Conservation (phyloP, 2,113 vertebrate genomes). For the Ranitomeya variabilis region DNA sequence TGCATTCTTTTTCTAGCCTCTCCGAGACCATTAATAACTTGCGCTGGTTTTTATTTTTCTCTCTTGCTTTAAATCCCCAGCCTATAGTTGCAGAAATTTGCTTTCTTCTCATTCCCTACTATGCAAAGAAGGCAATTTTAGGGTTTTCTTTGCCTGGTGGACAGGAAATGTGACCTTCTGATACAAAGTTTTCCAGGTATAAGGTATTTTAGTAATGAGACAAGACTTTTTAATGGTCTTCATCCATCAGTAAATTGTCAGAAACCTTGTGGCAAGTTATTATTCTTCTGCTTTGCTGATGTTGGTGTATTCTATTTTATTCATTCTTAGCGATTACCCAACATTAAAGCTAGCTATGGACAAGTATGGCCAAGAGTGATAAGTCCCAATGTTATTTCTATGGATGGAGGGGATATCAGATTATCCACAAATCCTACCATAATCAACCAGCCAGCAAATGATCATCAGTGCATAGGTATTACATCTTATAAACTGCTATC, state of each 20-base stretch:
- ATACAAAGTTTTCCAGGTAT: too few relatives aligned
- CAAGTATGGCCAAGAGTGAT: too few relatives aligned
- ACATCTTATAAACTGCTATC: too few relatives aligned
- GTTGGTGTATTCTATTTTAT: too few relatives aligned
- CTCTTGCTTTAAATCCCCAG: too few relatives aligned
- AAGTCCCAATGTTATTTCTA: not conserved
- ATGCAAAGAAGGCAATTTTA: conserved; percentile 4
- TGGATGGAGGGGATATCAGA: not conserved
- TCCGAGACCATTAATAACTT: not conserved
- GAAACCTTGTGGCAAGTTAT: not conserved
- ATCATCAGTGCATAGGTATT: too few relatives aligned
- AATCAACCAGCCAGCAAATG: not conserved
- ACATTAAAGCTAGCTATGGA: too few relatives aligned
- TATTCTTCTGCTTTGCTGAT: too few relatives aligned
- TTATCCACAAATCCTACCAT: not conserved
- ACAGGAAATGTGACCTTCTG: not conserved
- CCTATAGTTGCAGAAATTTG: not conserved
- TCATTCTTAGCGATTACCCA: too few relatives aligned
- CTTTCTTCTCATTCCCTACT: not conserved
- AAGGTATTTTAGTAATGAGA: too few relatives aligned
- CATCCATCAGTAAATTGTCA: not conserved
- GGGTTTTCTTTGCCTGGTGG: not conserved
- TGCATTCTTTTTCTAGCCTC: not conserved
- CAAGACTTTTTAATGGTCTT: not conserved
- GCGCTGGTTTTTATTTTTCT: not conserved